Base-by-base conservation (phyloP, 2,888 invertebrate species). In the Eristalis arbustorum region DNA sequence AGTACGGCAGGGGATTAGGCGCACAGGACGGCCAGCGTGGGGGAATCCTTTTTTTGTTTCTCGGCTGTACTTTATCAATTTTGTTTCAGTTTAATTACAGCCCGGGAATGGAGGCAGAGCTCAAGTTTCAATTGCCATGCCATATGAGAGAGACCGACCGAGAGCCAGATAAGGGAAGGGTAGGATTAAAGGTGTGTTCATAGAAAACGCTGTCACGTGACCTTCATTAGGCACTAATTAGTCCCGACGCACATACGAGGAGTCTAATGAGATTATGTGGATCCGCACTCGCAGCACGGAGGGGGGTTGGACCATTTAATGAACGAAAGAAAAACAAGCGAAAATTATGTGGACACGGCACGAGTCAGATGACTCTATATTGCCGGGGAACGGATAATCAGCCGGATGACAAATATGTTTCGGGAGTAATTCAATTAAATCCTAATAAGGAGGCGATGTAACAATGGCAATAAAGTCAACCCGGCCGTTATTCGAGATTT, bases 191-290 rank as follows among this genome's bases (percentile, higher is more conserved):
- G 59, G 25, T 28, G 56, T 37, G 25, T n/a, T 59, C 69, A 5
- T 23, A 37, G 59, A 37, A 69, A 59, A 59, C 59, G 69, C 25
- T 71, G 71, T 61, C 71, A 71, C 40, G 34, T 71, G 71, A 71
- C 71, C 71, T 71, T 71, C 61, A 71, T 71, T 71, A 71, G 40
- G 18, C 71, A 59, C 59, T 71, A 71, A 71, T 61, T 61, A 61
- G 59, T 71, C 25, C 34, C 31, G 13, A 18, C 61, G 23, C 23
- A 25, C 59, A 71, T 8, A 31, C 11, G 25, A 40, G n/a, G 28
- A 40, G 61, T 40, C 71, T 71, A 61, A 71, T 61, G 25, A 14
- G 71, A 71, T 71, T 61, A 61, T 61, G 25, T 3, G 59, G 25
- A 25, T 25, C 10, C 10, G n/a, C n/a, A 6, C n/a, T 59, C 23